Conservation (phyloP, 2,113 vertebrate species). For the Scomber japonicus region DNA sequence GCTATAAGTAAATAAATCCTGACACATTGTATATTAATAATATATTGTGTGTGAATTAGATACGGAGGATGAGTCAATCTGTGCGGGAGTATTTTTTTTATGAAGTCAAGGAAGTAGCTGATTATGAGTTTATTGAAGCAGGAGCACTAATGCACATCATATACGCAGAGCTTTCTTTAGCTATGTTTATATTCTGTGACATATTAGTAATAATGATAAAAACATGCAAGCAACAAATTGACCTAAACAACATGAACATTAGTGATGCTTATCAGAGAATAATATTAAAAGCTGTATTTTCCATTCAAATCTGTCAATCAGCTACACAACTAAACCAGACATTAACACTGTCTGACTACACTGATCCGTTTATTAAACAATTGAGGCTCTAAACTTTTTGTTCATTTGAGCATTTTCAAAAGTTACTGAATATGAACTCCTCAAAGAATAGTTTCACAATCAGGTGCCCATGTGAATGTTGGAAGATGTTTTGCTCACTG, state of each 20-base stretch:
- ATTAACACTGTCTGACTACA: too few relatives aligned
- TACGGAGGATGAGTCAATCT: slow-evolving; percentile 53
- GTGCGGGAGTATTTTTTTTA: slow-evolving; percentile 20
- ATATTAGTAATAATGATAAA: too few relatives aligned
- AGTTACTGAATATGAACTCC: too few relatives aligned
- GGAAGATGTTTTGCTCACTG: too few relatives aligned
- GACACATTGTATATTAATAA: slow-evolving; percentile 66
- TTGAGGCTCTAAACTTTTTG: too few relatives aligned
- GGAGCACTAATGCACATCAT: not conserved
- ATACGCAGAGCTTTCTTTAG: not conserved
- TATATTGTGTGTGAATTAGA: slow-evolving; percentile 56
- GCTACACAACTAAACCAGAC: too few relatives aligned
- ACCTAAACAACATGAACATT: slow-evolving; percentile 9
- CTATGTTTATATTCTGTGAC: not conserved
- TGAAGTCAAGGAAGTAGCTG: slow-evolving; percentile 32
- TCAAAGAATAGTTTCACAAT: too few relatives aligned
- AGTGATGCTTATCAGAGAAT: not conserved
- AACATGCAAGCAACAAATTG: not conserved
- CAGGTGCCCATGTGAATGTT: too few relatives aligned
- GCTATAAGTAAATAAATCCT: slow-evolving; percentile 55
- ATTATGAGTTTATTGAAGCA: slow-evolving; percentile 38
- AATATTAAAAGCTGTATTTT: not conserved
- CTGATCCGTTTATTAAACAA: too few relatives aligned
- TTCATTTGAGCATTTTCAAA: too few relatives aligned
- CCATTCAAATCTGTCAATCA: not conserved